phyloP scores from a whole-genome alignment of 2,113 vertebrate genomes.

The Scalopus aquaticus region DNA sequence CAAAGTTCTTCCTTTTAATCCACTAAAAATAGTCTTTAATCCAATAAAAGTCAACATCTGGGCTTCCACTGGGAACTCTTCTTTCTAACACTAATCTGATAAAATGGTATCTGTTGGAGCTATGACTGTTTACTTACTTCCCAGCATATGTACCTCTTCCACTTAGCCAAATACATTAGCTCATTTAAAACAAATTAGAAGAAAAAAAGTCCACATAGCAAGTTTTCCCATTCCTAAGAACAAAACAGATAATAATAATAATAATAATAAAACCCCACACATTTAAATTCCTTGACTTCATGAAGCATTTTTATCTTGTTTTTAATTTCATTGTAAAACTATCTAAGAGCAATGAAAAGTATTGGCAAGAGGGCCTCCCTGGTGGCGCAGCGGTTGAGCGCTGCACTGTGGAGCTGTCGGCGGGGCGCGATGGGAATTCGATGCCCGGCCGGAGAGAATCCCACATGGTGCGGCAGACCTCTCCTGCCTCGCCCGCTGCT shows the following conservation, averaged over 20 bases:
- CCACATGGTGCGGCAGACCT: no score
- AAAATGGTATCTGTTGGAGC: background rate
- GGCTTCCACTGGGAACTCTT: background rate
- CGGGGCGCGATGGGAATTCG: no score
- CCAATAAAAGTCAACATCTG: background rate
- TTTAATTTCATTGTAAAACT: background rate
- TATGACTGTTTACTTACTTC: background rate
- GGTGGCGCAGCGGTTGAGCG: no score
- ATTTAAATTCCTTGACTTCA: background rate
- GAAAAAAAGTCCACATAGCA: background rate
- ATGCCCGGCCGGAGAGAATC: no score
- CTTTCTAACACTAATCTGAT: background rate
- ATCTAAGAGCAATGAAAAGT: background rate
- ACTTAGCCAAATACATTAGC: background rate
- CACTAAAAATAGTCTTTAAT: background rate
- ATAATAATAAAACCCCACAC: no score
- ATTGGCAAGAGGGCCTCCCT: no score
- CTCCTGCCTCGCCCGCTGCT: no score
- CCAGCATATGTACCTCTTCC: background rate
- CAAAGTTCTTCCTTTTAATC: background rate
- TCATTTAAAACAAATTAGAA: slow-evolving; percentile 32
- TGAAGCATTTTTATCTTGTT: background rate
- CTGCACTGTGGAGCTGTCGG: no score
- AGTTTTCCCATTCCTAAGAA: background rate
- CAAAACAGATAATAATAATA: background rate